Base-by-base conservation (phyloP, 2,113 vertebrate genomes). In the Sylvia atricapilla region DNA sequence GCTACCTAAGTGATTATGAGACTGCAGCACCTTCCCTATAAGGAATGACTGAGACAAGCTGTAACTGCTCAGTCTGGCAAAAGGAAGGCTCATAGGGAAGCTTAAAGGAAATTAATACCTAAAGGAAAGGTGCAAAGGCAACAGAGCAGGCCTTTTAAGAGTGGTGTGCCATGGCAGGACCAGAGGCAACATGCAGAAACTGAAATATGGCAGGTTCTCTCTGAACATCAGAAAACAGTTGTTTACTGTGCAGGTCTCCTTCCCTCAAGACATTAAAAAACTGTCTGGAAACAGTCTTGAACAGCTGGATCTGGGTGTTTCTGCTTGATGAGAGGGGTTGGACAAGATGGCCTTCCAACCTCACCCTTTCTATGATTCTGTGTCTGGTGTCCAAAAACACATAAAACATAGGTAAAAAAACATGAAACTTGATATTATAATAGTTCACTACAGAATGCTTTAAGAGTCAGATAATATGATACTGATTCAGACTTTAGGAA, bases 361-460 rank as follows among this genome's bases (percentile, higher is more conserved):
- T 67, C 67, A 67, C 5, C 13, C 14, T 20, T 56, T 53, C 14
- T 55, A 10, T 43, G 12, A 37, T 81, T 88, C 41, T 85, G 24
- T 62, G 15, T 28, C 4, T 39, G 3, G 7, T 49, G 23, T 72
- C 52, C 47, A 67, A 72, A 90, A 70, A 14, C 35, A 52, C 1
- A 1, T 43, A 80, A 83, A 79, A 72, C 19, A 67, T 11, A 27
- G 4, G 12, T 23, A 8, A 79, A 79, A 84, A 62, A 16, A 0
- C 5, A 12, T 30, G 12, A 88, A 94, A 69, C 12, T 7, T 69
- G 53, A 12, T 8, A 24, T 60, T 56, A 14, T 30, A 46, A 30
- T 19, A 33, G 7, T 41, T 73, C 0, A 0, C 15, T 50, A 22
- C 5, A 75, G 17, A 78, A 91, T 50, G 21, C 0, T 0, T 46